Evolutionary conservation across 1,140 invertebrate species (phyloP), one percentile per base, ranked within the genome.

Genomic region (Drosophila erecta): DNA sequence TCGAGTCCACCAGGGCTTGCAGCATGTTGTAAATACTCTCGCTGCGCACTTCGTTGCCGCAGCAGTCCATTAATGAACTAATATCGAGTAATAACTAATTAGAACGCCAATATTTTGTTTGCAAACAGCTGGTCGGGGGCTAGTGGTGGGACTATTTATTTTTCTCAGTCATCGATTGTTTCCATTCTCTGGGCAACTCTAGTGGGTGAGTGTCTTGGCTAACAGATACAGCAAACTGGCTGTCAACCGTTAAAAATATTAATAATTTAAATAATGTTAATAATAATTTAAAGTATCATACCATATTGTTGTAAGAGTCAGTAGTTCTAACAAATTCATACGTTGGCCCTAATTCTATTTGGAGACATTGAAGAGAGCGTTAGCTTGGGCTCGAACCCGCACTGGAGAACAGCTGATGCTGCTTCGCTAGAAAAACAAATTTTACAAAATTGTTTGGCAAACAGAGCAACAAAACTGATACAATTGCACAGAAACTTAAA

Each of bases 11-110:
- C 62, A 92, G 54, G 22, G 87, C 71, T 54, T 90, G 85, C 37
- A 92, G 59, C 84, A 92, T 90, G 61, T 84, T 90, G 66, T 90
- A 79, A 47, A 92, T 85, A 30, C 90, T 86, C 61, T 91, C 79
- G 67, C 81, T 87, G 44, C 84, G 90, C 38, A 90, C 72, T 59
- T 92, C 90, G 53, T 75, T 74, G 47, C 84, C 83, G 60, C 90
- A 92, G 69, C 90, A 92, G 57, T 90, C 87, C 90, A 91, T 91
- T 37, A 50, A 79, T 43, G 37, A 35, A 70, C 27, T 69, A 64
- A 49, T 70, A 53, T 79, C 22, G 2, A 24, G 53, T 62, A 72
- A 66, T 76, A 59, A 66, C 33, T 37, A 44, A 44, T 59, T 44
- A 41, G 2, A 71, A 43, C 38, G 57, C 58, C 53, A 50, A 74